Evolutionary conservation across 1,140 invertebrate species (phyloP), one percentile per base, ranked within the genome.

Genomic region (Steinernema feltiae): DNA sequence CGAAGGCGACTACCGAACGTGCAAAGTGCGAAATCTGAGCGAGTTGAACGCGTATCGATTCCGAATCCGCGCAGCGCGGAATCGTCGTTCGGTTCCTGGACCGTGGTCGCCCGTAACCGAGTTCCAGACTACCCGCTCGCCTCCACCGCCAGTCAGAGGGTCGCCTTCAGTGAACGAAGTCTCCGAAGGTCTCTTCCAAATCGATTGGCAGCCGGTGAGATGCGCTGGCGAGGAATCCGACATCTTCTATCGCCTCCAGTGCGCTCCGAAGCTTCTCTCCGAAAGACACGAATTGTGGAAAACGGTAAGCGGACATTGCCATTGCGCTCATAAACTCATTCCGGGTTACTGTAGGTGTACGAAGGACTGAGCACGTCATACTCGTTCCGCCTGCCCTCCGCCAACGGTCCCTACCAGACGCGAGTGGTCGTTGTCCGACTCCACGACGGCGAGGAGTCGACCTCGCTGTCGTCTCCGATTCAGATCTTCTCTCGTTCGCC

Each of bases 371-470:
- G 27, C 30, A 83, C 81, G 0, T 74, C 48, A 27, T 86, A 32
- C 76, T 82, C 83, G 0, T 21, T 83, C 7, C 32, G 63, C 0
- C 29, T 82, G 1, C 32, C 73, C n/a, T 70, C 73, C 21, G 48
- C 85, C 31, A 32, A 69, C 27, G 29, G 70, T 1, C 41, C 77
- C n/a, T 48, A 83, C n/a, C 85, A 86, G 71, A 74, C 74, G 0
- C 84, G 82, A n/a, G 69, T 83, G n/a, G 63, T 83, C 24, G 74
- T 79, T 1, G 82, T 83, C 35, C 84, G 84, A 3, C 2, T 63
- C 12, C 24, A n/a, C 53, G 53, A 63, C 53, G 53, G 53, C 53
- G 53, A 63, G 24, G 53, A 63, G 53, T n/a, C 15, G 15, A 27
- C 53, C 24, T 63, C 53, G 12, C 53, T 63, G 15, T 27, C 53